Evolutionary conservation across 30 jellyfish, hydroid and myxozoan species (phyloP), one percentile per base, ranked within the genome.

Genomic region (Chrysaora quinquecirrha): DNA sequence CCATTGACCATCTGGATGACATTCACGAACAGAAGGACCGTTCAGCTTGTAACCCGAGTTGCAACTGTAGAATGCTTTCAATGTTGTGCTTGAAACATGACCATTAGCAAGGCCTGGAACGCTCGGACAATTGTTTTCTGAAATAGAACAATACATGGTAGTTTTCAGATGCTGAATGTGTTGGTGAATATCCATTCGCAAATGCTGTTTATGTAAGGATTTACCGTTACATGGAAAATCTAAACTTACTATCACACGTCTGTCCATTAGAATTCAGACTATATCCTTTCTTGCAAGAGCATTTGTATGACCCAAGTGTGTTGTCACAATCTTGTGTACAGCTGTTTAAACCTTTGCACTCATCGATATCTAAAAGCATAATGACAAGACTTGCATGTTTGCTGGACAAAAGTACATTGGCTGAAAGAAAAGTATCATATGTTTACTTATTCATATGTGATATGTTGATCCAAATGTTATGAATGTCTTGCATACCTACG

Each of bases 1-100:
- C 98, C 97, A 93, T 24, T 80, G 33, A 23, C 90, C 91, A 65
- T 82, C 96, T 6, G 98, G 96, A 12, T 33, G 90, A 62, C 98
- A 93, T 1, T 70, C 28, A 35, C 98, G 75, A 35, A 62, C 63
- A n/a, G 69, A 35, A 28, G 83, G 78, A 7, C 98, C 98, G 68
- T 82, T 79, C 30, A 93, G 64, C 50, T 81, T 82, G 80, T 82
- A 87, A 4, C 98, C 97, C 14, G 96, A 48, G 29, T 64, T 21
- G 67, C 98, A 93, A n/a, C 62, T 86, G 85, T 87, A 93, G 11
- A 94, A 50, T 19, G 87, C 94, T 30, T 63, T 66, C 31, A 31
- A 11, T 34, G 64, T 54, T 48, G 83, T 33, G 24, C 85, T 73
- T 20, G 95, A 32, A 1, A 87, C 87, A 2, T 38, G 80, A 0